Conservation (phyloP, 1,140 invertebrate species). For the Ridgeia piscesae region DNA sequence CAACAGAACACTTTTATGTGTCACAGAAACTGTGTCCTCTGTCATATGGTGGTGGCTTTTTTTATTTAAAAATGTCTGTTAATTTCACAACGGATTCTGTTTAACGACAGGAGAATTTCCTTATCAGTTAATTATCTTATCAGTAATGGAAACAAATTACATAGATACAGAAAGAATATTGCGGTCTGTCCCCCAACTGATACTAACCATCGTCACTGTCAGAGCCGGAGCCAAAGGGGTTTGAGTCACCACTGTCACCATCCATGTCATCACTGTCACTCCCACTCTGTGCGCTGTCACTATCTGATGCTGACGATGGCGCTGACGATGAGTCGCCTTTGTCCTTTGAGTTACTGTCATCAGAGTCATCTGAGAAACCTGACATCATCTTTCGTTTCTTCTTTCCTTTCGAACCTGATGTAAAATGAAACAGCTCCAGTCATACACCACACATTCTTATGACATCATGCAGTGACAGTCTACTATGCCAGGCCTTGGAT, state of each 20-base stretch:
- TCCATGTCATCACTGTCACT: slow-evolving; percentile 40
- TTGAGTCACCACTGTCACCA: slow-evolving; percentile 68
- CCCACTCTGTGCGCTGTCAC: slow-evolving; percentile 23
- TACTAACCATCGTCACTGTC: slow-evolving; percentile 77
- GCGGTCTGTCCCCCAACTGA: no score
- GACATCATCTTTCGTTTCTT: slow-evolving; percentile 63
- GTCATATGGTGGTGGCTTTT: no score
- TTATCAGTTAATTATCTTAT: no score
- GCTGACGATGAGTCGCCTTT: slow-evolving; percentile 12
- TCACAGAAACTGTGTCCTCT: no score
- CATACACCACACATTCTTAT: no score
- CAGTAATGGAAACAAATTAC: no score
- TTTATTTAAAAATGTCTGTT: no score
- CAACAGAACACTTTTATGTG: no score
- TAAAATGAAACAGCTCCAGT: not conserved
- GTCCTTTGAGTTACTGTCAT: slow-evolving; percentile 42
- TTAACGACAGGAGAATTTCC: no score
- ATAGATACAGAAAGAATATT: no score
- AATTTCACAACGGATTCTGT: no score
- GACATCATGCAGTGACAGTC: not conserved
- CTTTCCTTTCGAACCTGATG: slow-evolving; percentile 53
- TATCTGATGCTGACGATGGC: slow-evolving; percentile 36
- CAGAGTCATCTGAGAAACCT: slow-evolving; percentile 45
- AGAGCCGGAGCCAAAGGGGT: slow-evolving; percentile 79
- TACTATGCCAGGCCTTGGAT: no score